Percentiles rank a stretch among this genome's conserved stretches.
Evolutionary conservation across 2,797 vertebrate species (phyloP).

Genomic region (Platyrinchus mystaceus): DNA sequence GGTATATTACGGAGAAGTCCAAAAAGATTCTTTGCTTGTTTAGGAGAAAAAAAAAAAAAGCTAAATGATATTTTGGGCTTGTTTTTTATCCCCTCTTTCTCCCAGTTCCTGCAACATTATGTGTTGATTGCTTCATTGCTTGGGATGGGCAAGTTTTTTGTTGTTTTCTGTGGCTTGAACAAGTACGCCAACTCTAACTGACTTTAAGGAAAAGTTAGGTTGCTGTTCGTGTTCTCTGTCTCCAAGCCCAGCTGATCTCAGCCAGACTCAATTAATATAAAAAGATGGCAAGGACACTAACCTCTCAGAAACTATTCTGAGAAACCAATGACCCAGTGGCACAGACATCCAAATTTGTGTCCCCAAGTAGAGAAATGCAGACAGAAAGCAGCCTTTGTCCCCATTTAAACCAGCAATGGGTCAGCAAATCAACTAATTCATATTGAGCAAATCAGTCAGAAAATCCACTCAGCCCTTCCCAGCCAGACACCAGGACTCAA

Average conservation of each 20-base stretch:
- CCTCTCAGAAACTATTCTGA: background rate
- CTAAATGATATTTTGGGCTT: background rate
- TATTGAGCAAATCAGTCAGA: background rate
- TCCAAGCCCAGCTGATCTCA: background rate
- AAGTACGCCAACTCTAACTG: background rate
- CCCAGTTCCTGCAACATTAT: background rate
- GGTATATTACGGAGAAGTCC: background rate
- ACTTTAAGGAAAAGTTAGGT: background rate
- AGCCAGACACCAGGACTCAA: background rate
- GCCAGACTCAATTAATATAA: background rate
- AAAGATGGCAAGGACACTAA: background rate
- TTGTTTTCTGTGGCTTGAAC: background rate
- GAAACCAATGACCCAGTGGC: background rate
- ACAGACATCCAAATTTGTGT: background rate
- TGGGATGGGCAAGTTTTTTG: background rate
- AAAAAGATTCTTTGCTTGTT: background rate
- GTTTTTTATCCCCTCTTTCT: background rate
- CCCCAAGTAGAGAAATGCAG: background rate
- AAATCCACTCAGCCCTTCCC: background rate
- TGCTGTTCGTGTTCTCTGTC: background rate
- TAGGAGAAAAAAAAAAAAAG: background rate
- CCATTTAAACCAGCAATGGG: background rate
- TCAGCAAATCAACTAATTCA: background rate
- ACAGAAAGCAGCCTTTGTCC: background rate
- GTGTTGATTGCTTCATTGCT: background rate